Evolutionary conservation across 1,140 invertebrate genomes (phyloP).

Genomic region (Microplitis mediator): DNA sequence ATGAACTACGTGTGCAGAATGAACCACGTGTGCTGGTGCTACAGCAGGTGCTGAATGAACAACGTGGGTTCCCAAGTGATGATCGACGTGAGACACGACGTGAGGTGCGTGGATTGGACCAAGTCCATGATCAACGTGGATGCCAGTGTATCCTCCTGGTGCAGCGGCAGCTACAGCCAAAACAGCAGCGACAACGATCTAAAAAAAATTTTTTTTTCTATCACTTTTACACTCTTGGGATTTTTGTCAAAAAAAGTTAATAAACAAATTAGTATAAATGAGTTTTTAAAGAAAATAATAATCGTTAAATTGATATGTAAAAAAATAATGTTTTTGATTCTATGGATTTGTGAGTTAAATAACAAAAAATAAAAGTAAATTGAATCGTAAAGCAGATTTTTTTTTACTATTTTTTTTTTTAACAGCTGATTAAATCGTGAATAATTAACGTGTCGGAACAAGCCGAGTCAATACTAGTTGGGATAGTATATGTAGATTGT

Average conservation of each 20-base stretch:
- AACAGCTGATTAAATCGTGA: neutral
- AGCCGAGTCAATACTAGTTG: neutral
- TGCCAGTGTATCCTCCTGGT: slow-evolving; percentile 54
- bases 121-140: slow-evolving; percentile 43
- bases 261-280: neutral
- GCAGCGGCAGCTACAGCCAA: slow-evolving; percentile 44
- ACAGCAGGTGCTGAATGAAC: slow-evolving; percentile 38
- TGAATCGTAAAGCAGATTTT: neutral
- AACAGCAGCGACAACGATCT: slow-evolving; percentile 55
- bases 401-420: too few species aligned
- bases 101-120: slow-evolving; percentile 52
- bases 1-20: slow-evolving; percentile 46
- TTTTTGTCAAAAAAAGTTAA: neutral
- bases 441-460: slow-evolving; percentile 6
- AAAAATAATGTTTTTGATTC: neutral
- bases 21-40: slow-evolving; percentile 38
- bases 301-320: too few species aligned
- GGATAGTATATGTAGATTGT: neutral
- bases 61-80: slow-evolving; percentile 32
- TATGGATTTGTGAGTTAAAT: neutral
- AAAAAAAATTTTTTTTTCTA: slow-evolving; percentile 5
- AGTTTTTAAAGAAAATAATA: too few species aligned
- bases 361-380: slow-evolving; percentile 1
- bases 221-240: too few species aligned
- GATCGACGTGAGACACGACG: slow-evolving; percentile 37